A percentile compares a stretch with the other conserved stretches of the same genome.
These are phyloP conservation scores for Ascidia mentula DNA, from an alignment of 23 tunicate genomes.

Conservation along the genomic window DNA sequence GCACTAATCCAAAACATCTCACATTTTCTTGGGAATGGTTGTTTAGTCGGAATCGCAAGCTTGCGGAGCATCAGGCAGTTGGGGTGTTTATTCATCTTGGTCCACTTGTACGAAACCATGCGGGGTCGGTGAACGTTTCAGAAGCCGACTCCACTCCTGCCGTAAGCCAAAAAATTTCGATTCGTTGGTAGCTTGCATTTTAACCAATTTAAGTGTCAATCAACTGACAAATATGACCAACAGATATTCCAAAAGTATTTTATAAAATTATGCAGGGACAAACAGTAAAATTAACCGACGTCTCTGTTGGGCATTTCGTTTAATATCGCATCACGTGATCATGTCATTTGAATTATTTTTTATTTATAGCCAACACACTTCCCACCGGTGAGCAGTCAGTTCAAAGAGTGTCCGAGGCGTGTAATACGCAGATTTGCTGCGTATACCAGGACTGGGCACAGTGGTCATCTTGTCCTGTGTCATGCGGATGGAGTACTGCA, in stretches of 20 bases:
- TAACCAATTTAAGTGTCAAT: too few relatives aligned
- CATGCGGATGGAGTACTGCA: constrained; percentile 66
- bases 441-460: constrained; percentile 44
- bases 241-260: too few relatives aligned
- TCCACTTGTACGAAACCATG: constrained; percentile 54
- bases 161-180: too few relatives aligned
- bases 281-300: too few relatives aligned
- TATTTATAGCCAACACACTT: neutral
- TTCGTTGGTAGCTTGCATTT: too few relatives aligned
- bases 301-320: too few relatives aligned
- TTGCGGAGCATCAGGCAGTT: constrained; percentile 62
- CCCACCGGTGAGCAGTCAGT: neutral
- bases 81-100: constrained; percentile 90
- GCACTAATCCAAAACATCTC: too few relatives aligned
- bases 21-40: neutral
- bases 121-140: constrained; percentile 49
- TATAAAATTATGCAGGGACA: too few relatives aligned
- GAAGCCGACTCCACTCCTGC: constrained; percentile 89
- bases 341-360: too few relatives aligned
- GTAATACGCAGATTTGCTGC: constrained; percentile 74
- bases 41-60: constrained; percentile 47
- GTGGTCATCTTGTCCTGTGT: constrained; percentile 76
- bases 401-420: constrained; percentile 1
- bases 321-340: too few relatives aligned
- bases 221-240: too few relatives aligned